A percentile compares a stretch with the other conserved stretches of the same genome.
Conservation (phyloP, 1,140 invertebrate species). For the Babylonia areolata region DNA sequence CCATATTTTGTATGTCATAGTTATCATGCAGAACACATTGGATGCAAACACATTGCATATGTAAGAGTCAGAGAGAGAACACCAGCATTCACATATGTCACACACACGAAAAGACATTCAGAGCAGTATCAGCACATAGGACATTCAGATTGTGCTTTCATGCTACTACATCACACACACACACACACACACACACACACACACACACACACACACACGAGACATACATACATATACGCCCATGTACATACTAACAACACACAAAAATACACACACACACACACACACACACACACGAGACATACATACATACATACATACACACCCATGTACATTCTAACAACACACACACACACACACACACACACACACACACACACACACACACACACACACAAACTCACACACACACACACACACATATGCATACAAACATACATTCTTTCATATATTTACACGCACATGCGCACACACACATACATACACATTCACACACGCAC, state of each 20-base stretch:
- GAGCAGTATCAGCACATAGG: no score
- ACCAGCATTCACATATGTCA: no score
- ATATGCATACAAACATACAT: background rate
- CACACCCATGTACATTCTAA: background rate
- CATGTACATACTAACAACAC: no score
- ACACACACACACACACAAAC: background rate
- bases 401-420: background rate
- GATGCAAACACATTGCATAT: no score
- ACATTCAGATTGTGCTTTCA: no score
- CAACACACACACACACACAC: background rate
- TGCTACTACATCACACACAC: no score
- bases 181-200: no score
- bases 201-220: background rate
- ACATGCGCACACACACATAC: background rate
- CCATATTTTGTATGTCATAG: no score
- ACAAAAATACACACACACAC: background rate
- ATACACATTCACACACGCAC: background rate
- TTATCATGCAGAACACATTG: no score
- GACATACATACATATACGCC: background rate
- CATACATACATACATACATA: no score
- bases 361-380: background rate
- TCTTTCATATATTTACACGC: background rate
- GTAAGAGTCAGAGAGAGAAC: no score
- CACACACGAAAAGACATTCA: no score
- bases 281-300: background rate